A percentile compares a stretch with the other conserved stretches of the same genome.
phyloP scores from a whole-genome alignment of 2,888 invertebrate genomes.

The Andrena trimmerana region DNA sequence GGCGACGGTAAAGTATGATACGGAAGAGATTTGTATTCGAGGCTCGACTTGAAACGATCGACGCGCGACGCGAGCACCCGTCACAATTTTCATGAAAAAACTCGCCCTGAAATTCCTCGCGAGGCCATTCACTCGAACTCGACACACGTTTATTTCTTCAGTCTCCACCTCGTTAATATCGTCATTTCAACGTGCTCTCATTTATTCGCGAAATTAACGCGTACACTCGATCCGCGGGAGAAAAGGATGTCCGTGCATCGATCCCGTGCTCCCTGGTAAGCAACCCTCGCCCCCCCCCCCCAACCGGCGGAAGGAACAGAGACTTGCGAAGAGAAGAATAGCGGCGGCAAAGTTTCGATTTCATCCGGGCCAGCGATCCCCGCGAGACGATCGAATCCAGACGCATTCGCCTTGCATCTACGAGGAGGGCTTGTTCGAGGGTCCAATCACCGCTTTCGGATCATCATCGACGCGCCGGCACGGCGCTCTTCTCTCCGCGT shows the following conservation, averaged over 20 bases:
- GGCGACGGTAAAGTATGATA: neutral
- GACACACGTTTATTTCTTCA: neutral
- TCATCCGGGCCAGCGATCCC: too few relatives aligned
- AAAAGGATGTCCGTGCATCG: neutral
- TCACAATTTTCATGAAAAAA: neutral
- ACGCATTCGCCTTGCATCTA: conserved; percentile 3
- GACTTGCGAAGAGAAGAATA: neutral
- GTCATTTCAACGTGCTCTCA: neutral
- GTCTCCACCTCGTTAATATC: neutral
- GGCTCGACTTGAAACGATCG: neutral
- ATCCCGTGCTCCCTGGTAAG: neutral
- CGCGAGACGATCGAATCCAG: neutral
- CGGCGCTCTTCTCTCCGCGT: neutral
- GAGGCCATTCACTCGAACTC: neutral
- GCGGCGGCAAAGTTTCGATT: neutral
- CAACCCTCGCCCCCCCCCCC: too few relatives aligned
- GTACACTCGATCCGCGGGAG: conserved; percentile 1
- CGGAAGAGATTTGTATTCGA: neutral
- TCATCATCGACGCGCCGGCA: conserved; percentile 21
- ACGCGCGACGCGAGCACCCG: neutral
- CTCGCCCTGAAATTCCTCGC: neutral
- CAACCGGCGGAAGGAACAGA: neutral
- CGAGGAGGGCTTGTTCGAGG: conserved; percentile 54
- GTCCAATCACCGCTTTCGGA: conserved; percentile 67
- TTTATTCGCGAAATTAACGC: conserved; percentile 12